These are phyloP conservation scores for Aspiorhynchus laticeps DNA, from an alignment of 2,113 vertebrate genomes.

Conservation along the genomic window DNA sequence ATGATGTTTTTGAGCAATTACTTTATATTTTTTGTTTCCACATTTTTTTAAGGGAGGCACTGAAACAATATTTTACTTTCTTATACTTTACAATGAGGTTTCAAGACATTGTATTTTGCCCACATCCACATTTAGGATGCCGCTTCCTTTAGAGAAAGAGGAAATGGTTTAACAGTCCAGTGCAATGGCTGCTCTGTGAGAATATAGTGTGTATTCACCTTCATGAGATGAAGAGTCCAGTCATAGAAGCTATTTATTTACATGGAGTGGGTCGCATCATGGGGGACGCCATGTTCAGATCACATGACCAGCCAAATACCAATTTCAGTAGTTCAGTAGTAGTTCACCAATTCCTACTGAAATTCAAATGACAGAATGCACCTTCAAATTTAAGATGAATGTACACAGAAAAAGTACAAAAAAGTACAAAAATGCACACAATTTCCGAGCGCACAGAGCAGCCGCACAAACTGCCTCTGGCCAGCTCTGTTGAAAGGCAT, in stretches of 20 bases:
- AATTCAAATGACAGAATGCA: background rate
- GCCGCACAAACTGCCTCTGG: conserved; percentile 51
- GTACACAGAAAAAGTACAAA: background rate
- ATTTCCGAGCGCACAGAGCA: conserved; percentile 26
- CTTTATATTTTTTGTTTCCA: no score
- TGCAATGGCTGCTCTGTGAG: background rate
- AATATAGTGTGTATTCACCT: background rate
- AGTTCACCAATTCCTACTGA: no score
- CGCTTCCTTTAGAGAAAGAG: conserved; percentile 17
- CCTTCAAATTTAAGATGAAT: background rate
- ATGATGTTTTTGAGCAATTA: no score
- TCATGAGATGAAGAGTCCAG: background rate
- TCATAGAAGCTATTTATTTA: background rate
- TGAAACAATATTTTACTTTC: background rate
- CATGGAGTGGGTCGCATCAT: background rate
- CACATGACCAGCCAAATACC: background rate
- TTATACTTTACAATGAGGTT: background rate
- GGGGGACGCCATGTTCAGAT: background rate
- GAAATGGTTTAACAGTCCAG: conserved; percentile 14
- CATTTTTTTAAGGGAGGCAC: no score
- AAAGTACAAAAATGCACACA: background rate
- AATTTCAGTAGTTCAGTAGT: background rate
- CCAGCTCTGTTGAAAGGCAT: conserved; percentile 66
- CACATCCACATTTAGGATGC: conserved; percentile 5
- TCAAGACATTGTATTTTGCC: background rate